Percentiles rank a stretch among this genome's conserved stretches.
These are phyloP conservation scores for Bombus cullumanus DNA, from an alignment of 1,140 invertebrate species.

Conservation along the genomic window DNA sequence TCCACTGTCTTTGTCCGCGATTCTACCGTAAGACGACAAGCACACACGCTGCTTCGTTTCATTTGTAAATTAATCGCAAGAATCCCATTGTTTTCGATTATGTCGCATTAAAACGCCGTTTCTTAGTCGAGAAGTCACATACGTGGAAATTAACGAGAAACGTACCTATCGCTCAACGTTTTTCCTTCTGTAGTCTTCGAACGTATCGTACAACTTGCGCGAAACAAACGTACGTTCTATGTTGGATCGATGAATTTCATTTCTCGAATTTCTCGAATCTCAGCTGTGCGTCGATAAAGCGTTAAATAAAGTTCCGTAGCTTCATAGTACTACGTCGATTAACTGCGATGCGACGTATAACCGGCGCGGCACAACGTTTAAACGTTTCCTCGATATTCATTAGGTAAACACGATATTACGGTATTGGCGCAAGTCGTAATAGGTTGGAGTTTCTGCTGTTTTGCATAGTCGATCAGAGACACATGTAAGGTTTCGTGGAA, in stretches of 20 bases:
- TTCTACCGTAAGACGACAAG: too few relatives aligned
- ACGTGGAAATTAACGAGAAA: too few relatives aligned
- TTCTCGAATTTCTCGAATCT: background rate
- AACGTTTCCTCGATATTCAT: conserved; percentile 58
- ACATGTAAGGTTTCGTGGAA: conserved; percentile 63
- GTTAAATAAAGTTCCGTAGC: background rate
- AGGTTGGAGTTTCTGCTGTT: conserved; percentile 70
- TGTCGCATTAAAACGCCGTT: rapidly evolving
- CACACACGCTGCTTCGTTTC: too few relatives aligned
- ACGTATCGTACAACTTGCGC: too few relatives aligned
- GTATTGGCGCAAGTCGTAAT: conserved; percentile 72
- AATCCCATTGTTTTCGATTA: too few relatives aligned
- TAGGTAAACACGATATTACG: conserved; percentile 68
- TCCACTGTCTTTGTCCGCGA: too few relatives aligned
- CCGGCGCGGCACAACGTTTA: background rate
- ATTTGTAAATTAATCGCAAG: too few relatives aligned
- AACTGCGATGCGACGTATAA: background rate
- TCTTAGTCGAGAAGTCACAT: too few relatives aligned
- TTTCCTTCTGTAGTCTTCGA: too few relatives aligned
- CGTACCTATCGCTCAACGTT: too few relatives aligned
- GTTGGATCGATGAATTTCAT: background rate
- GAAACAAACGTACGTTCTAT: background rate
- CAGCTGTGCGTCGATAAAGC: background rate
- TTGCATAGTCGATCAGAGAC: conserved; percentile 73
- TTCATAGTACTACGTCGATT: background rate